phyloP scores from a whole-genome alignment of 2,888 invertebrate species.

The Smittia aterrima region DNA sequence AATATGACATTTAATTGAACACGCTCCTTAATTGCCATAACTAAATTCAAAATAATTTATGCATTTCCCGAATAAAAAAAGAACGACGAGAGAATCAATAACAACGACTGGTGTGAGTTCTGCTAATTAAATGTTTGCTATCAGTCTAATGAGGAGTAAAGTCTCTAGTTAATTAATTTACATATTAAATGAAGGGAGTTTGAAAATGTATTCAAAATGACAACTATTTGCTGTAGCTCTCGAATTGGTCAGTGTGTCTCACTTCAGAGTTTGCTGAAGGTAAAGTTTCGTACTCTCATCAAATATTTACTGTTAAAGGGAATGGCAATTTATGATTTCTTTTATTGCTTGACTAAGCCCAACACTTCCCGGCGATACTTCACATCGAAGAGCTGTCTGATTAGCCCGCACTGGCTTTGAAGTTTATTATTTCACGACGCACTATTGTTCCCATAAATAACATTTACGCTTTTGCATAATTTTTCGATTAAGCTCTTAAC shows the following conservation, averaged over 20 bases:
- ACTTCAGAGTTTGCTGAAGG: too few relatives aligned
- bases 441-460: neutral
- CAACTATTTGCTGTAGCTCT: neutral
- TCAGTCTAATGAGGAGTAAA: conserved; percentile 28
- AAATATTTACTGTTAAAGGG: too few relatives aligned
- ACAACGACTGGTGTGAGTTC: neutral
- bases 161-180: conserved; percentile 40
- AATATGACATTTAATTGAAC: too few relatives aligned
- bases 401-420: too few relatives aligned
- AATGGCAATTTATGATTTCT: too few relatives aligned
- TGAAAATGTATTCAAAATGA: conserved; percentile 7
- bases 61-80: neutral
- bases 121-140: conserved; percentile 15
- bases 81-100: neutral
- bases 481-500: neutral
- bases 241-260: neutral
- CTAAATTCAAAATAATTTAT: conserved; percentile 3
- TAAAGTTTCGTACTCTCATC: too few relatives aligned
- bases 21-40: neutral
- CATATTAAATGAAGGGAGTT: conserved; percentile 29
- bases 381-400: too few relatives aligned
- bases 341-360: too few relatives aligned
- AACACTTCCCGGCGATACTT: too few relatives aligned
- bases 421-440: neutral
- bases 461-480: conserved; percentile 14